Base-by-base conservation (phyloP, 2,888 invertebrate species). In the Zaprionus bogoriensis region DNA sequence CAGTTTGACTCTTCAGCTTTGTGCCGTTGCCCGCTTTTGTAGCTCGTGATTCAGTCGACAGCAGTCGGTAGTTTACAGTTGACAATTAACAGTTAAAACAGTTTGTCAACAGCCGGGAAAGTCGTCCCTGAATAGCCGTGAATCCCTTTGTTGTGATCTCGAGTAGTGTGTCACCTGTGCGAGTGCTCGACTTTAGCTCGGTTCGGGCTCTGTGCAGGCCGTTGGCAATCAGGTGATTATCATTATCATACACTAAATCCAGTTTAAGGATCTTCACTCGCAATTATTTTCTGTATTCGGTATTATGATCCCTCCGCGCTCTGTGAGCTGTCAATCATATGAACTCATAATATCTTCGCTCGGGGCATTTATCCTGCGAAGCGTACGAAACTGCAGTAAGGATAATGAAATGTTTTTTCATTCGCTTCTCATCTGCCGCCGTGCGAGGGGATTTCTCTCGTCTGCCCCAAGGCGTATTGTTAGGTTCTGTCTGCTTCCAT, bases 1-100 rank as follows among this genome's bases (percentile, higher is more conserved):
- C 76, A 81, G 85, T 87, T 85, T 88, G 87, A 88, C 89, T 88
- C 86, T 74, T 60, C 63, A 77, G 76, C 87, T 86, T 82, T 79
- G 65, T 74, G 82, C 66, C 73, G 76, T 67, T 69, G 54, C 77
- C 52, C 63, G 66, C 65, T 60, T 71, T 72, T 61, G 74, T 67
- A 58, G 57, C 73, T 63, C 64, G 80, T 77, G 69, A 14, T 62
- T 47, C 50, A 25, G 14, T 44, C 22, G 6, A 46, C 45, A 22
- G 42, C 5, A 53, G 42, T 52, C 39, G 46, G 63, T 17, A 64
- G 61, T 75, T 55, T 59, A 65, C 59, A 57, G 51, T 60, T 63
- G 36, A 47, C 46, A 30, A 23, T 51, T 48, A 46, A 47, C 46
- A 62, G 55, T 58, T 54, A 64, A 65, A 79, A 70, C 80, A 66